phyloP scores from a whole-genome alignment of 2,797 vertebrate species.

The Lutra lutra region DNA sequence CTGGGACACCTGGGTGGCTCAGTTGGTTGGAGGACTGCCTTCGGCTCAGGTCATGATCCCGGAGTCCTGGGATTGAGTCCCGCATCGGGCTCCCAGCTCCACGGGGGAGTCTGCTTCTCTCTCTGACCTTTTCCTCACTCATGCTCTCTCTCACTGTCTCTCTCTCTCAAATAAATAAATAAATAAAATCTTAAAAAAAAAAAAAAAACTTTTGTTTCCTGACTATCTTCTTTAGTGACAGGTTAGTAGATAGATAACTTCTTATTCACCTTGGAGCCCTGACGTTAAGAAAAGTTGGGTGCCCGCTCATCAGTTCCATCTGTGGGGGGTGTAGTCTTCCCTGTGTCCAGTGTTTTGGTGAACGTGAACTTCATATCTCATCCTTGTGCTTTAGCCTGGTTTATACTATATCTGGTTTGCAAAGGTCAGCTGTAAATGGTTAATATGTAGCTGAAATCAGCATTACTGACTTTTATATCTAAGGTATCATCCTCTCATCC shows the following conservation, averaged over 20 bases:
- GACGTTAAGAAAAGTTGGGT: not conserved
- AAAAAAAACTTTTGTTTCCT: not conserved
- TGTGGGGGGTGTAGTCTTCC: not conserved
- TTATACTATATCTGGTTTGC: not conserved
- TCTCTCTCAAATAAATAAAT: too few relatives aligned
- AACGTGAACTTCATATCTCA: not conserved
- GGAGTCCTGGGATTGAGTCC: too few relatives aligned
- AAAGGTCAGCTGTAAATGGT: not conserved
- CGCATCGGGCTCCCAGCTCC: too few relatives aligned
- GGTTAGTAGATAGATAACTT: not conserved
- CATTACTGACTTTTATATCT: not conserved
- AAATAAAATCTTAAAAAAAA: too few relatives aligned
- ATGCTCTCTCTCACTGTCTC: too few relatives aligned
- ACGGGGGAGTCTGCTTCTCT: too few relatives aligned
- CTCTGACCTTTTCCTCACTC: too few relatives aligned
- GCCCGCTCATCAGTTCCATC: not conserved
- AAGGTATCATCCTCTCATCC: not conserved
- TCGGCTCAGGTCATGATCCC: too few relatives aligned
- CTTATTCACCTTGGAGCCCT: not conserved
- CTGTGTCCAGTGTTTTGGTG: not conserved
- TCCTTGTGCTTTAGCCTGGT: not conserved
- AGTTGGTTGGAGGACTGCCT: too few relatives aligned
- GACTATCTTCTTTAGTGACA: not conserved
- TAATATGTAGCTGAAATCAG: not conserved
- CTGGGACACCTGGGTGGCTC: not conserved